phyloP scores from a whole-genome alignment of 1,140 invertebrate genomes.

The Drosophila navojoa region DNA sequence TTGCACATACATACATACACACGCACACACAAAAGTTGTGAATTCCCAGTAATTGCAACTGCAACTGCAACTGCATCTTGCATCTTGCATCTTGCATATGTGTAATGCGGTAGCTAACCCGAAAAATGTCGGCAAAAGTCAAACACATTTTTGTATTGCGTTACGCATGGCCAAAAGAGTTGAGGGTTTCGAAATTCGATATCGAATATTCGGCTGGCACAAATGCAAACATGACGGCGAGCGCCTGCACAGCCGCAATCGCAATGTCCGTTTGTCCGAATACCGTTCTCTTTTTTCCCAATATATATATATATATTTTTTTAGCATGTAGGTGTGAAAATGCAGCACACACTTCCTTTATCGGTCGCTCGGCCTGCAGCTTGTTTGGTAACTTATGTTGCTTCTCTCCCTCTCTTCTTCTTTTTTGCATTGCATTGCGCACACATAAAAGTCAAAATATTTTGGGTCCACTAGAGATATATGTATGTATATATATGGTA shows the following conservation, averaged over 20 bases:
- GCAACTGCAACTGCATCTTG: constrained; percentile 2
- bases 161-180: constrained; percentile 34
- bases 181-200: constrained; percentile 23
- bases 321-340: constrained; percentile 61
- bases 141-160: constrained; percentile 32
- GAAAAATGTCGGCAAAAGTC: constrained; percentile 46
- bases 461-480: constrained; percentile 20
- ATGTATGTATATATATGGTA: neutral
- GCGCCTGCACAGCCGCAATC: constrained; percentile 33
- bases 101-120: constrained; percentile 48
- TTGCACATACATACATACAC: neutral
- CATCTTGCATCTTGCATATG: constrained; percentile 12
- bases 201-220: constrained; percentile 36
- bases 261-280: constrained; percentile 29
- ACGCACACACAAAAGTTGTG: constrained; percentile 28
- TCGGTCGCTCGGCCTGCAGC: constrained; percentile 23
- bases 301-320: constrained; percentile 9
- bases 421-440: constrained; percentile 42
- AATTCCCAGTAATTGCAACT: constrained; percentile 40
- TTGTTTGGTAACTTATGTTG: constrained; percentile 35
- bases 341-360: constrained; percentile 54
- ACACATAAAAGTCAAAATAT: constrained; percentile 58
- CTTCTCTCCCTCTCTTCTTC: constrained; percentile 5
- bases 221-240: constrained; percentile 42
- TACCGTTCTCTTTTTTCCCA: constrained; percentile 22